phyloP scores from a whole-genome alignment of 2,888 invertebrate genomes.

The Diarsia mendica region DNA sequence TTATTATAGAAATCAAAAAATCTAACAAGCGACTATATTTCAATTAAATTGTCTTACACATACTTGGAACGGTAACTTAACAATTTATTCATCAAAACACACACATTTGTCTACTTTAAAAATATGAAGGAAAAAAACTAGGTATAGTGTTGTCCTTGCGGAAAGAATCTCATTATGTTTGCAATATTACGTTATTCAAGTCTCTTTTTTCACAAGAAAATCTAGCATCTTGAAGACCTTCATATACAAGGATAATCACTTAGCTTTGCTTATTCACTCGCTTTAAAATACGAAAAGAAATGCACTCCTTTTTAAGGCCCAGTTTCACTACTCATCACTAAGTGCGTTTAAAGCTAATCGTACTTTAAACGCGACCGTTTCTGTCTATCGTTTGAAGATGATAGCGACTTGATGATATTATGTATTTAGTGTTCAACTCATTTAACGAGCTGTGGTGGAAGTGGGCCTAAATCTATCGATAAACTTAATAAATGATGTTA shows the following conservation, averaged over 20 bases:
- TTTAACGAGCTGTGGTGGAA: neutral
- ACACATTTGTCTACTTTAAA: neutral
- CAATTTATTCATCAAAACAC: neutral
- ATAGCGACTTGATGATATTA: neutral
- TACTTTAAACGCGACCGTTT: neutral
- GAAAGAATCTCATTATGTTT: conserved; percentile 12
- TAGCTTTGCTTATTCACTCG: conserved; percentile 14
- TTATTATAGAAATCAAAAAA: neutral
- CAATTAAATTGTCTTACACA: neutral
- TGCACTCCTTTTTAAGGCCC: neutral
- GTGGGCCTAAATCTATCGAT: neutral
- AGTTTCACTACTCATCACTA: conserved; percentile 1
- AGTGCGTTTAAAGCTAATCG: neutral
- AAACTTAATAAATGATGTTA: conserved; percentile 13
- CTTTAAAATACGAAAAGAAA: neutral
- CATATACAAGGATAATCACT: conserved; percentile 27
- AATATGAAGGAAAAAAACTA: neutral
- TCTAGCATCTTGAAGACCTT: conserved; percentile 7
- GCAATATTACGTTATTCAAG: conserved; percentile 6
- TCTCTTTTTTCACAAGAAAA: conserved; percentile 7
- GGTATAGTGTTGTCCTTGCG: neutral
- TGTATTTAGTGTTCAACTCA: neutral
- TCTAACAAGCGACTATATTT: neutral
- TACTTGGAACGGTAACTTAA: conserved; percentile 1
- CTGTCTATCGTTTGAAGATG: neutral